Percentiles rank a stretch among this genome's conserved stretches.
Evolutionary conservation across 2,113 vertebrate species (phyloP).

Genomic region (Caracal caracal): DNA sequence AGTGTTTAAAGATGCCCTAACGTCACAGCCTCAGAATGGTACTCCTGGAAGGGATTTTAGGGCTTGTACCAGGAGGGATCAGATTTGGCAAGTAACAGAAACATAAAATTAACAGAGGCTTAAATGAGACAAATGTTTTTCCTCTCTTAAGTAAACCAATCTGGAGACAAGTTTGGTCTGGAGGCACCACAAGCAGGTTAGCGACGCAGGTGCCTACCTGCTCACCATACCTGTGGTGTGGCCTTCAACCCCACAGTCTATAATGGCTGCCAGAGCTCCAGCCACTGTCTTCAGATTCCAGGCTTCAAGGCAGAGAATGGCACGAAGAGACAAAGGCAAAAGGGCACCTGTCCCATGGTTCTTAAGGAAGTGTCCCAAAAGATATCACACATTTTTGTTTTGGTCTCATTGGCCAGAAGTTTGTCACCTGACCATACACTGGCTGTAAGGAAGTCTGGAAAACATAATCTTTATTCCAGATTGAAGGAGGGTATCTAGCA

Average conservation of each 20-base stretch:
- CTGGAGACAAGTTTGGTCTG: not conserved
- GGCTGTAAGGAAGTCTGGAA: not conserved
- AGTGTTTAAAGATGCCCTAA: not conserved
- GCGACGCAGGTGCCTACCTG: not conserved
- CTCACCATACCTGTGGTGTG: not conserved
- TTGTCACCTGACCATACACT: not conserved
- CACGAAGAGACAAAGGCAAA: not conserved
- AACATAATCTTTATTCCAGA: not conserved
- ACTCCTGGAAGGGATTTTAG: not conserved
- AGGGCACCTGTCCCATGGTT: not conserved
- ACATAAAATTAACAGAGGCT: not conserved
- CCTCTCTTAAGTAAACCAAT: not conserved
- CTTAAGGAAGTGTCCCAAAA: not conserved
- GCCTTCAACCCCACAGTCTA: not conserved
- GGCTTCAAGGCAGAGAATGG: not conserved
- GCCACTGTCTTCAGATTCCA: not conserved
- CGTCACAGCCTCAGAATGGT: not conserved
- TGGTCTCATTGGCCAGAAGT: not conserved
- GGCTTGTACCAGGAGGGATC: not conserved
- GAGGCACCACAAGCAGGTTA: not conserved
- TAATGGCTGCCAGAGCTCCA: conserved; percentile 31
- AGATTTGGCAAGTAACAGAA: not conserved
- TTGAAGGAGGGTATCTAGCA: rapidly evolving
- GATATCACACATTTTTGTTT: not conserved
- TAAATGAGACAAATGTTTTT: not conserved